These are phyloP conservation scores for Prochilodus magdalenae DNA, from an alignment of 2,113 vertebrate genomes.

Conservation along the genomic window DNA sequence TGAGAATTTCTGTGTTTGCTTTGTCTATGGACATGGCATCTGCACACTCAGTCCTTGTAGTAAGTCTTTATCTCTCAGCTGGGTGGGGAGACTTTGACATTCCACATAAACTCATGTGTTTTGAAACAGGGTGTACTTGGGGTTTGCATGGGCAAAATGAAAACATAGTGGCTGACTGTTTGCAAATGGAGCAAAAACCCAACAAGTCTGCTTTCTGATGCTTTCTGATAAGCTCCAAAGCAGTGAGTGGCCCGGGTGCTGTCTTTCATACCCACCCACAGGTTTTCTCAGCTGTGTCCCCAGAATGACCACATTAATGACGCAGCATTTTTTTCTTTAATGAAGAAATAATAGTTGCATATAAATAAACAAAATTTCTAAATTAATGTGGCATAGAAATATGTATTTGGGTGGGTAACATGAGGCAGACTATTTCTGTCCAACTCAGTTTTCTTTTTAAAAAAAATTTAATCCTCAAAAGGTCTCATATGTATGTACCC, in stretches of 20 bases:
- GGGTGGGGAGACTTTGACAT: conserved; percentile 13
- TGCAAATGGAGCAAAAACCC: neutral
- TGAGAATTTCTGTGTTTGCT: neutral
- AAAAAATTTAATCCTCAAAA: too few relatives aligned
- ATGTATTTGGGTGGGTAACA: neutral
- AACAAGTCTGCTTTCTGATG: conserved; percentile 7
- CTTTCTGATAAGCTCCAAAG: conserved; percentile 22
- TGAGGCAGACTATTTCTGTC: neutral
- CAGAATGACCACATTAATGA: neutral
- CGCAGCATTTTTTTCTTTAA: neutral
- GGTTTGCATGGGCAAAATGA: conserved; percentile 46
- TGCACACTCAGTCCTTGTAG: neutral
- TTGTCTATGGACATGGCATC: conserved; percentile 2
- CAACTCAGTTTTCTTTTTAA: too few relatives aligned
- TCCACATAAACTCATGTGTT: conserved; percentile 68
- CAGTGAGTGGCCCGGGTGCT: neutral
- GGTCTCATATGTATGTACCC: too few relatives aligned
- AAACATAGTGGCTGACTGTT: conserved; percentile 31
- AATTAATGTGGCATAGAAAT: conserved; percentile 1
- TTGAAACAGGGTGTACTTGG: conserved; percentile 66
- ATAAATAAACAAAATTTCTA: conserved; percentile 8
- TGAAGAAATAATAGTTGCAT: conserved; percentile 1
- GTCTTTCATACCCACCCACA: neutral
- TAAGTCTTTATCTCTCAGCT: neutral
- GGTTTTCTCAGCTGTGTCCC: neutral